Evolutionary conservation across 2,888 invertebrate genomes (phyloP).

Genomic region (Linyphia triangularis): DNA sequence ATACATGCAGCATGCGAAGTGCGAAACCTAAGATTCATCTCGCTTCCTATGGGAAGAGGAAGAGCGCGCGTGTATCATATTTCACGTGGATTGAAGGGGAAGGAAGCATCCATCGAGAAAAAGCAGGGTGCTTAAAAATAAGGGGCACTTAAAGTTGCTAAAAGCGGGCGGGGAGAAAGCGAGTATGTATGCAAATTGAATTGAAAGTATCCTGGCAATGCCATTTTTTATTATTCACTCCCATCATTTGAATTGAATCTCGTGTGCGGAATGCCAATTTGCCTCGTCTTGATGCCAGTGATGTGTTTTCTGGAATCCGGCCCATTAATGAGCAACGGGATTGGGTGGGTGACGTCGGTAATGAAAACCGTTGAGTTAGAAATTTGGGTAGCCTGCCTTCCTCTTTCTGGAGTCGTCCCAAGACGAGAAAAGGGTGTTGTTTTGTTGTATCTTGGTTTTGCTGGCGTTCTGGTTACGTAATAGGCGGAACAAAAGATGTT

Average conservation of each 20-base stretch:
- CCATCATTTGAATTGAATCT: neutral
- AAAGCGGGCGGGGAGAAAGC: neutral
- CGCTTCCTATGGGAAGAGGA: neutral
- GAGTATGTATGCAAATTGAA: conserved; percentile 35
- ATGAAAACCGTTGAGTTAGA: conserved; percentile 58
- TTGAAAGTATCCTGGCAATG: conserved; percentile 27
- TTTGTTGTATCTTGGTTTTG: no score
- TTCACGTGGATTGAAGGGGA: neutral
- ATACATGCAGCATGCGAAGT: no score
- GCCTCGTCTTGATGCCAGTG: neutral
- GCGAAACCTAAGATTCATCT: neutral
- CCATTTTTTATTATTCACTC: neutral
- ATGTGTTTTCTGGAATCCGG: conserved; percentile 29
- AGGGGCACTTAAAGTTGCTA: conserved; percentile 25
- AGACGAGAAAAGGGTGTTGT: neutral
- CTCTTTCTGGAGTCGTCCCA: conserved; percentile 16
- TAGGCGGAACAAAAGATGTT: neutral
- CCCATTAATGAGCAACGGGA: conserved; percentile 4
- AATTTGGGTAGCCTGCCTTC: no score
- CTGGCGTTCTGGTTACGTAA: no score
- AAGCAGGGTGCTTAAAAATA: conserved; percentile 18
- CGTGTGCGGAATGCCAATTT: conserved; percentile 53
- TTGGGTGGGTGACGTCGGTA: conserved; percentile 1
- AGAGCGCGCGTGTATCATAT: no score
- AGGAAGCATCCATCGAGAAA: neutral